Conservation (phyloP, 1,140 invertebrate genomes). For the Drosophila ananassae region DNA sequence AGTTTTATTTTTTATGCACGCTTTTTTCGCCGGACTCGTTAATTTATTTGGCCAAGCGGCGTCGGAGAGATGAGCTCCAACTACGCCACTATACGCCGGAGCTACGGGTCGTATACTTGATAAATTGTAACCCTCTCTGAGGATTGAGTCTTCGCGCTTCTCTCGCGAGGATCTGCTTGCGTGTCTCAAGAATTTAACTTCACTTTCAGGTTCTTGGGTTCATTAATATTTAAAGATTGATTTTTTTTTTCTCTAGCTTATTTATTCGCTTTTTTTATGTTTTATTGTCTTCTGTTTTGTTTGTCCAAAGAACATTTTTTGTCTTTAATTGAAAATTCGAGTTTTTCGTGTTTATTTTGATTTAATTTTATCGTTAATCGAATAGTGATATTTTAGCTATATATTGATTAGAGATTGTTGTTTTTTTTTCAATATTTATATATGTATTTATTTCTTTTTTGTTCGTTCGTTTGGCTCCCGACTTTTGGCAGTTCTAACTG, state of each 20-base stretch:
- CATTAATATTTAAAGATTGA: constrained; percentile 70
- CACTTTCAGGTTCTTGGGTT: constrained; percentile 71
- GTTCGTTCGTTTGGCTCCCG: constrained; percentile 2
- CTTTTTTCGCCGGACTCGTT: constrained; percentile 56
- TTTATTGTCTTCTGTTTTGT: constrained; percentile 46
- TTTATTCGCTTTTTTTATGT: constrained; percentile 45
- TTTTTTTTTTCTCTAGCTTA: constrained; percentile 36
- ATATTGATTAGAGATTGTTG: constrained; percentile 41
- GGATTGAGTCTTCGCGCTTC: constrained; percentile 13
- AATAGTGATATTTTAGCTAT: constrained; percentile 71
- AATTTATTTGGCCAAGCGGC: constrained; percentile 76
- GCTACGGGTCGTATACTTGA: constrained; percentile 62
- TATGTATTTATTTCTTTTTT: constrained; percentile 11
- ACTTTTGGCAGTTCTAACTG: constrained; percentile 33
- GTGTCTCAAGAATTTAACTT: constrained; percentile 74
- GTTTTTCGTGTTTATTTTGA: constrained; percentile 79
- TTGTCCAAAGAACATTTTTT: constrained; percentile 55
- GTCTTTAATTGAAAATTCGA: constrained; percentile 80
- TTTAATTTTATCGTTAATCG: constrained; percentile 71
- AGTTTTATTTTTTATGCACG: constrained; percentile 52
- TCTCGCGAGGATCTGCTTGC: constrained; percentile 50
- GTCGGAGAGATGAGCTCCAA: constrained; percentile 56
- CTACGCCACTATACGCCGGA: constrained; percentile 41
- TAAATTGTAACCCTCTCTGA: constrained; percentile 45
- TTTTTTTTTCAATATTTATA: constrained; percentile 10